Base-by-base conservation (phyloP, 2,888 invertebrate species). In the Eilema griseolum region DNA sequence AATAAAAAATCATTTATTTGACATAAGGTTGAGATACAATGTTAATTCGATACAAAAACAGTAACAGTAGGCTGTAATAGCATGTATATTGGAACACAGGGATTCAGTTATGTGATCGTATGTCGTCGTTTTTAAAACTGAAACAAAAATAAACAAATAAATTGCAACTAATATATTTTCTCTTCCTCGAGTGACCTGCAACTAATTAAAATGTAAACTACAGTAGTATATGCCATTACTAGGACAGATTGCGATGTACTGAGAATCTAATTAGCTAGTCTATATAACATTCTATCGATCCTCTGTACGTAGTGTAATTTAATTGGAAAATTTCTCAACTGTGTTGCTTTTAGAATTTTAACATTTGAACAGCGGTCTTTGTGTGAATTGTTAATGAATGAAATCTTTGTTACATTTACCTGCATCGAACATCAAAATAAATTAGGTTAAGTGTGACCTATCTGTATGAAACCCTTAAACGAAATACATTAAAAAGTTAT, bases 201-300 rank as follows among this genome's bases (percentile, higher is more conserved):
- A 33, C 66, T 78, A 80, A 78, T 78, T 78, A 80, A 75, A 77
- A 80, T 70, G 75, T 62, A 71, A 77, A 72, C 75, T 74, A 67
- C 70, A 74, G 72, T 4, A 67, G 31, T 69, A 26, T 63, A 24
- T 31, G 28, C 10, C 52, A 60, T 64, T 52, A 60, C 60, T 46
- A 26, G 26, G 33, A 26, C 4, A 26, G 52, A 33, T 65, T 61
- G 60, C 33, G n/a, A 11, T 16, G 33, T 26, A 33, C 33, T 31
- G 65, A 52, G 33, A 60, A 61, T 69, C 52, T 60, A 23, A 33
- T 69, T 65, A 60, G 31, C 46, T 20, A 26, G 41, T 52, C 10
- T 20, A 20, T 31, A 23, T 52, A 41, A 8, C 28, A 11, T 23
- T 26, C 20, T 37, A 41, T 63, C 37, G 31, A 60, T 33, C 33